Percentiles rank a stretch among this genome's conserved stretches.
Conservation (phyloP, 1,140 invertebrate genomes). For the Apis dorsata region DNA sequence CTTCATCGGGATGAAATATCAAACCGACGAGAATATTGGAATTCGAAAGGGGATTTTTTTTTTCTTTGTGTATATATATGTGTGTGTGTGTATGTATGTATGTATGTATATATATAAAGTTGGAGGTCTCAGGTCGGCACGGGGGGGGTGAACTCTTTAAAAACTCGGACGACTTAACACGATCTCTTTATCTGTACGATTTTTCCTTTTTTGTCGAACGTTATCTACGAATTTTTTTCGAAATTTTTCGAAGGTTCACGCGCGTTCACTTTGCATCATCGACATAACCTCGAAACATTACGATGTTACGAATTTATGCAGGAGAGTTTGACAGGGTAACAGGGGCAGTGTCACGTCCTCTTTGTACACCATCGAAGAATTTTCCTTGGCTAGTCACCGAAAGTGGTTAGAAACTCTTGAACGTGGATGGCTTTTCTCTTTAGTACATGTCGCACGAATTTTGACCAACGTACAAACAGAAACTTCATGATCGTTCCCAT, state of each 20-base stretch:
- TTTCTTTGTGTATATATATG: too few relatives aligned
- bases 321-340: background rate
- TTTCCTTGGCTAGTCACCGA: background rate
- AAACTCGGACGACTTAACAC: too few relatives aligned
- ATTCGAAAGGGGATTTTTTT: background rate
- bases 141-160: too few relatives aligned
- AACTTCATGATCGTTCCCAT: background rate
- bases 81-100: too few relatives aligned
- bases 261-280: slow-evolving; percentile 40
- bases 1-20: slow-evolving; percentile 2
- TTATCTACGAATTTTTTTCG: background rate
- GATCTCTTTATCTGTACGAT: background rate
- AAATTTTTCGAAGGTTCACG: background rate
- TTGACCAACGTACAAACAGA: background rate
- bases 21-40: background rate
- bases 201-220: background rate
- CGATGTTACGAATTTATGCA: slow-evolving; percentile 10
- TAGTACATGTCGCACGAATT: slow-evolving; percentile 15
- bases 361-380: background rate
- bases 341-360: background rate
- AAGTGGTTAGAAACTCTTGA: background rate
- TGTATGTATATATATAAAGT: too few relatives aligned
- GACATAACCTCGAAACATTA: slow-evolving; percentile 24
- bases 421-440: background rate
- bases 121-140: too few relatives aligned